Conservation (phyloP, 2,888 invertebrate genomes). For the Chromoteleia sp. region DNA sequence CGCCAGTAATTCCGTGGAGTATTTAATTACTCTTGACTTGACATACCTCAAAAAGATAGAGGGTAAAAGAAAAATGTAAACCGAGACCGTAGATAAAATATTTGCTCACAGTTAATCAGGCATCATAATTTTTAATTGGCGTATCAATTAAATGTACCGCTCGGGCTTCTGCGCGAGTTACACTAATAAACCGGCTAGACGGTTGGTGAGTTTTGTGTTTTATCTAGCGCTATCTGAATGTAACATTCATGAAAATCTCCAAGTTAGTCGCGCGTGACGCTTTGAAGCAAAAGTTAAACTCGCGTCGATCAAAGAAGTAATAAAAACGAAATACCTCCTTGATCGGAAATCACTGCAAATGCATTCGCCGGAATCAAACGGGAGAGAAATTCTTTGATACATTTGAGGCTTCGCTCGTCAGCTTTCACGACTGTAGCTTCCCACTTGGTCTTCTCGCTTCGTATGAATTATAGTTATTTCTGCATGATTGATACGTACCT, state of each 20-base stretch:
- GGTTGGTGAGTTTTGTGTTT: conserved; percentile 11
- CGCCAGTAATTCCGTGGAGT: conserved; percentile 6
- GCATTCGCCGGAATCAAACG: conserved; percentile 15
- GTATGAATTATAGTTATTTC: conserved; percentile 17
- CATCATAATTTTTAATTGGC: conserved; percentile 30
- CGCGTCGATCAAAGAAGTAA: conserved; percentile 37
- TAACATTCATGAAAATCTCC: conserved; percentile 24
- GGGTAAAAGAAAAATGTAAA: background rate
- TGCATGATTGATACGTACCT: conserved; percentile 12
- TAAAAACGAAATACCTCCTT: conserved; percentile 31
- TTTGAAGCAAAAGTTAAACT: conserved; percentile 26
- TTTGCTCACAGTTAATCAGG: conserved; percentile 35
- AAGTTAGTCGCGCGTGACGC: conserved; percentile 7
- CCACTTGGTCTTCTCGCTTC: background rate
- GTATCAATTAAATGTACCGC: conserved; percentile 30
- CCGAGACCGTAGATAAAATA: conserved; percentile 22
- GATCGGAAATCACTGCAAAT: conserved; percentile 31
- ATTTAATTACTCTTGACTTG: conserved; percentile 20
- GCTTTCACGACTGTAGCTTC: background rate
- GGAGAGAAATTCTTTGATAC: conserved; percentile 18
- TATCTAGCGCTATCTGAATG: conserved; percentile 7
- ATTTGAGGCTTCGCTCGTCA: conserved; percentile 19
- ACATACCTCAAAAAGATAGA: background rate
- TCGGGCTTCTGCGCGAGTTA: background rate
- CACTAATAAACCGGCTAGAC: background rate